Evolutionary conservation across 2,113 vertebrate genomes (phyloP), one percentile per base, ranked within the genome.

Genomic region (Nyctereutes procyonoides): DNA sequence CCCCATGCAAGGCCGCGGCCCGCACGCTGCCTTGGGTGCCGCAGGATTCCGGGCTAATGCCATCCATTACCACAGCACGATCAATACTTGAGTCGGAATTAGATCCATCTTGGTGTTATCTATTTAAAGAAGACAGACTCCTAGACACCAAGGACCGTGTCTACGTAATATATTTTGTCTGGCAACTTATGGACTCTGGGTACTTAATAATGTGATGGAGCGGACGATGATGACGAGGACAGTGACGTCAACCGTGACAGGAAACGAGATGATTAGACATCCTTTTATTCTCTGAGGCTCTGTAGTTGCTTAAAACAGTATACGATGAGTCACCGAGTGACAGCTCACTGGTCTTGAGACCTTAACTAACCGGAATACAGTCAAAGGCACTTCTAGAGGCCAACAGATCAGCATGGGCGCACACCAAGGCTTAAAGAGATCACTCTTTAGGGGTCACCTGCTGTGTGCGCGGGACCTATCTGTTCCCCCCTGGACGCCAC

Each of bases 291-390:
- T 97, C 95, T 14, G 73, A 86, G 79, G 67, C 94, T 76, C 43
- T 60, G 82, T 55, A 55, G 43, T 73, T 95, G 86, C 98, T 96
- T 94, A 94, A 97, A 97, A 96, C 97, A 98, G 97, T 73, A 10
- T 92, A 43, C 0, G 93, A 80, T 98, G 98, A 98, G 94, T 98
- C 98, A 98, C 63, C n/a, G 43, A n/a, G 32, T 67, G 96, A 95
- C 97, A 95, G 97, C 95, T 97, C 97, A 96, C 95, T 95, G 92
- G 95, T 96, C 95, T 84, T 92, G 71, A 97, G 94, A 93, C 82
- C 51, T 73, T 84, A 73, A 92, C 88, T 38, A 93, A 93, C 96
- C 93, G 65, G 95, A 90, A 73, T 55, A 62, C 62, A 85, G 48
- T 71, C 51, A 48, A 43, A 89, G 76, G 84, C 2, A 5, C 91